Conservation (phyloP, 2,113 vertebrate genomes). For the Uria lomvia region DNA sequence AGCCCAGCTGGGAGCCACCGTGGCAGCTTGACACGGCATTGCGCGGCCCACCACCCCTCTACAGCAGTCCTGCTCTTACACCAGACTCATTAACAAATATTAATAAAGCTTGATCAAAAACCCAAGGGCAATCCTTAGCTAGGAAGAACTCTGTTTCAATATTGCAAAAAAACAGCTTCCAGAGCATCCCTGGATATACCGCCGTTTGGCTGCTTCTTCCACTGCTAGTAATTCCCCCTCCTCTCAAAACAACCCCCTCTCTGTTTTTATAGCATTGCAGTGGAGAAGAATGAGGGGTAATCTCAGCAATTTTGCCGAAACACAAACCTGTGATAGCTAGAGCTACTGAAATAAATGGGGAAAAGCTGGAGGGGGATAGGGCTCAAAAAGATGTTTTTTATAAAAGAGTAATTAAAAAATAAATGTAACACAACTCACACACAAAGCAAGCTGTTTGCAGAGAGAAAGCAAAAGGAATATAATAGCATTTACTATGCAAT, state of each 20-base stretch:
- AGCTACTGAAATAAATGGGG: not conserved
- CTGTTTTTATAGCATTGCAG: not conserved
- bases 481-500: not conserved
- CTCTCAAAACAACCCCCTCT: not conserved
- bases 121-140: not conserved
- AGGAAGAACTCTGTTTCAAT: not conserved
- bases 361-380: not conserved
- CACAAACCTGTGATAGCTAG: not conserved
- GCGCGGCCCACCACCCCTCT: rapidly evolving
- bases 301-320: not conserved
- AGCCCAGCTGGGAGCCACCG: not conserved
- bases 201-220: not conserved
- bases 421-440: not conserved
- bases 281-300: not conserved
- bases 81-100: not conserved
- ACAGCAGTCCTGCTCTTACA: not conserved
- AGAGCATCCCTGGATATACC: not conserved
- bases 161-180: not conserved
- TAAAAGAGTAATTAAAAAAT: not conserved
- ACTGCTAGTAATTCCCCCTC: not conserved
- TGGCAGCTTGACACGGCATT: rapidly evolving
- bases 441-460: not conserved
- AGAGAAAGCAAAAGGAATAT: not conserved
- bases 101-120: not conserved
- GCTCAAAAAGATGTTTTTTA: not conserved